Conservation (phyloP, 1,140 invertebrate species). For the Drosophila kikkawai region DNA sequence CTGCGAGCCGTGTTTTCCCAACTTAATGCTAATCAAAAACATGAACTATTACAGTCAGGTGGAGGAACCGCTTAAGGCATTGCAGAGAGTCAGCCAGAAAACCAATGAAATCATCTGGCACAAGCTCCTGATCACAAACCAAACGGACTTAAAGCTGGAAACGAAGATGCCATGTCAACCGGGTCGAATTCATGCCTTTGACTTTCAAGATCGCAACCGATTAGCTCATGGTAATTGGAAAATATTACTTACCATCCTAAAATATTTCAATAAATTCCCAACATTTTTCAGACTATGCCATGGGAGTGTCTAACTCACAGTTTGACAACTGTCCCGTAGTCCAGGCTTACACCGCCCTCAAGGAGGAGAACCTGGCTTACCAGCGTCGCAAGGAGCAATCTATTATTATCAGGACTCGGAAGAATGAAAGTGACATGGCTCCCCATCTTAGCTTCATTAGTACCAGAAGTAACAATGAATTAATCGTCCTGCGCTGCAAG, state of each 20-base stretch:
- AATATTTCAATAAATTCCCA: neutral
- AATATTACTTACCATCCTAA: too few species aligned
- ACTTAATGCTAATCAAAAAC: constrained; percentile 15
- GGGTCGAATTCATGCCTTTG: constrained; percentile 25
- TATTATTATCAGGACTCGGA: rapidly evolving
- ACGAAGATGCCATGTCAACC: constrained; percentile 27
- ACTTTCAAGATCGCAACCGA: constrained; percentile 33
- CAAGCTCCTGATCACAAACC: neutral
- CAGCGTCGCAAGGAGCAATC: constrained; percentile 11
- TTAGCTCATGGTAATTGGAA: constrained; percentile 37
- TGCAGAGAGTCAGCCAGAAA: constrained; percentile 1
- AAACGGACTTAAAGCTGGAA: neutral
- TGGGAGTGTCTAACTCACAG: constrained; percentile 6
- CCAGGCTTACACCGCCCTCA: constrained; percentile 54
- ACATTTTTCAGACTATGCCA: constrained; percentile 39
- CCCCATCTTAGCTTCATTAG: neutral
- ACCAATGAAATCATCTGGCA: neutral
- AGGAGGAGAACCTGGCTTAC: constrained; percentile 8
- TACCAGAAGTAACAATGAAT: neutral
- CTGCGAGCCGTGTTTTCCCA: constrained; percentile 50
- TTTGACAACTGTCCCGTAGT: constrained; percentile 33
- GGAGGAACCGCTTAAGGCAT: constrained; percentile 15
- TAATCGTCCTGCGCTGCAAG: constrained; percentile 21
- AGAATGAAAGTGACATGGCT: too few species aligned
- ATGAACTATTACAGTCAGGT: constrained; percentile 58